Evolutionary conservation across 1,140 invertebrate species (phyloP).

Genomic region (Drosophila arawakana): DNA sequence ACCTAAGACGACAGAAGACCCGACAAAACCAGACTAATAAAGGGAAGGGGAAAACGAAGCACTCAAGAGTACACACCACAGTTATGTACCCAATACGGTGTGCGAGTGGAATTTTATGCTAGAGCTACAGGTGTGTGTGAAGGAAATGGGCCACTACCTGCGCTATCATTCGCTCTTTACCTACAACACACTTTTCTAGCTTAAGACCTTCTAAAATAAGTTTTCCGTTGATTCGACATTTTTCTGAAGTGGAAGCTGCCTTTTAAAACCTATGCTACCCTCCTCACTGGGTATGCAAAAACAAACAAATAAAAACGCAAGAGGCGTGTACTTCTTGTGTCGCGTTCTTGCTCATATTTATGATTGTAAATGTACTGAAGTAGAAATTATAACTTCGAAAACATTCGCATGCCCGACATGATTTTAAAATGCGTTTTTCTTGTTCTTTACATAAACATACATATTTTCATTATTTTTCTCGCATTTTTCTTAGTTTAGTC

Average conservation of each 20-base stretch:
- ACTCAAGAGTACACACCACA: too few relatives aligned
- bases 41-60: neutral
- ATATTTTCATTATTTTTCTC: constrained; percentile 12
- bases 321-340: neutral
- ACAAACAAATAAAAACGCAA: too few relatives aligned
- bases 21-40: neutral
- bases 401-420: constrained; percentile 5
- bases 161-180: too few relatives aligned
- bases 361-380: constrained; percentile 16
- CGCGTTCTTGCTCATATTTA: constrained; percentile 6
- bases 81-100: too few relatives aligned
- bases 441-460: constrained; percentile 7
- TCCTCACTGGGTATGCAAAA: neutral
- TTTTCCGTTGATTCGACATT: too few relatives aligned
- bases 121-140: too few relatives aligned
- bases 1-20: neutral
- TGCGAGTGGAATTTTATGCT: too few relatives aligned
- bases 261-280: too few relatives aligned
- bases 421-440: constrained; percentile 37
- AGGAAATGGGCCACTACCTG: too few relatives aligned
- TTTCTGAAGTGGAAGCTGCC: too few relatives aligned
- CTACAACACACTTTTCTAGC: too few relatives aligned
- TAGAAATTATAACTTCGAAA: constrained; percentile 22
- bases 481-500: constrained; percentile 28
- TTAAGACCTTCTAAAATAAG: too few relatives aligned